A percentile compares a stretch with the other conserved stretches of the same genome.
Conservation (phyloP, 2,888 invertebrate genomes). For the Laspeyria flexula region DNA sequence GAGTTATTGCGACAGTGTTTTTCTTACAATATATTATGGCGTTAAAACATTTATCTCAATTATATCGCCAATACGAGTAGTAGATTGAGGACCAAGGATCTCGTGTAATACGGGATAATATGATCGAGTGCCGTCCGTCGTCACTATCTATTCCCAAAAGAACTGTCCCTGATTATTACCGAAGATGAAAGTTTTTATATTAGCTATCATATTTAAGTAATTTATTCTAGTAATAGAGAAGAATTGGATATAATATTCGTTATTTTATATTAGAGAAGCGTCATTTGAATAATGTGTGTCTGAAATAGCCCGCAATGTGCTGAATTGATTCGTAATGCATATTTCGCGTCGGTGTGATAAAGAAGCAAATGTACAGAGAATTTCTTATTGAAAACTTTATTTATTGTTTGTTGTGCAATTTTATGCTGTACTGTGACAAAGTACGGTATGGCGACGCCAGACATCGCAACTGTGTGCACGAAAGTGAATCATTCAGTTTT, state of each 20-base stretch:
- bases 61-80: slow-evolving; percentile 3
- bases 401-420: neutral
- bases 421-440: neutral
- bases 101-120: slow-evolving; percentile 33
- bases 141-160: slow-evolving; percentile 31
- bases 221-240: slow-evolving; percentile 18
- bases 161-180: slow-evolving; percentile 19
- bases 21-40: neutral
- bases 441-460: no score
- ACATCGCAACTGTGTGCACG: no score
- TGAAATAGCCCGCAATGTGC: slow-evolving; percentile 51
- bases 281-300: slow-evolving; percentile 36
- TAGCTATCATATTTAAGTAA: slow-evolving; percentile 8
- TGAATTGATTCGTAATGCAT: slow-evolving; percentile 54
- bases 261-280: slow-evolving; percentile 26
- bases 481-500: no score
- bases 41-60: slow-evolving; percentile 19
- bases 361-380: slow-evolving; percentile 21
- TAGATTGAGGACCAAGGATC: slow-evolving; percentile 15
- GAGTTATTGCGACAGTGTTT: no score
- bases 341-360: slow-evolving; percentile 31
- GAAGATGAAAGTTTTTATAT: slow-evolving; percentile 18
- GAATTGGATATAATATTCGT: slow-evolving; percentile 17
- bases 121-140: slow-evolving; percentile 33
- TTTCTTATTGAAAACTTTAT: slow-evolving; percentile 9